Evolutionary conservation across 2,888 invertebrate genomes (phyloP).

Genomic region (Synergus japonicus): DNA sequence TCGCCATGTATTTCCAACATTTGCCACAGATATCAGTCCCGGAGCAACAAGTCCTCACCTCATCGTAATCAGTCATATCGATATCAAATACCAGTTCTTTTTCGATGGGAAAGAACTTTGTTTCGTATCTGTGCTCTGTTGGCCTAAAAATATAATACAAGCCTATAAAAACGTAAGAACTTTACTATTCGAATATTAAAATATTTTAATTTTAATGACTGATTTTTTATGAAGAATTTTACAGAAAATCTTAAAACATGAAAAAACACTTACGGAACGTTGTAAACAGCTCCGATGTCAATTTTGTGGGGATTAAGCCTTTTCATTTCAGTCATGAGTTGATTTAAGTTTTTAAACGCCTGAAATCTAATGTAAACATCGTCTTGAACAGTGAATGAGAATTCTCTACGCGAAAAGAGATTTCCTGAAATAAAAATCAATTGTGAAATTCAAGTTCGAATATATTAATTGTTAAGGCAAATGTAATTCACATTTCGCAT

Average conservation of each 20-base stretch:
- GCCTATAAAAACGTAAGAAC: neutral
- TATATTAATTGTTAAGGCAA: neutral
- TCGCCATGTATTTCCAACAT: slow-evolving; percentile 98
- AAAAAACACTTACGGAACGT: slow-evolving; percentile 53
- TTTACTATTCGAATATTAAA: neutral
- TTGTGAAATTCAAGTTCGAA: neutral
- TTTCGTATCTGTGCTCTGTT: slow-evolving; percentile 56
- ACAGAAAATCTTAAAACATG: neutral
- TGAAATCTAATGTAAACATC: slow-evolving; percentile 96
- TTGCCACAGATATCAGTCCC: slow-evolving; percentile 94
- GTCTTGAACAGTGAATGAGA: slow-evolving; percentile 95
- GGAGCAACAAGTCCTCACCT: slow-evolving; percentile 93
- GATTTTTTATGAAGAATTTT: neutral
- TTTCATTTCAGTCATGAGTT: slow-evolving; percentile 89
- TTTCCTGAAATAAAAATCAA: slow-evolving; percentile 75
- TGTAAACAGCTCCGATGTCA: slow-evolving; percentile 88
- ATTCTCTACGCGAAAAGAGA: slow-evolving; percentile 88
- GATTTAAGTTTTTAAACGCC: slow-evolving; percentile 88
- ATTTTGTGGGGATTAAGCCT: slow-evolving; percentile 93
- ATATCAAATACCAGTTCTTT: slow-evolving; percentile 99
- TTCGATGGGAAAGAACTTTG: slow-evolving; percentile 77
- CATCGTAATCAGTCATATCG: slow-evolving; percentile 99
- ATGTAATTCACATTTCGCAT: too few relatives aligned
- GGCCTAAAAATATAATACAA: slow-evolving; percentile 58
- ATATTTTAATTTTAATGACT: slow-evolving; percentile 1